phyloP scores from a whole-genome alignment of 2,888 invertebrate species.

The Empis stercorea region DNA sequence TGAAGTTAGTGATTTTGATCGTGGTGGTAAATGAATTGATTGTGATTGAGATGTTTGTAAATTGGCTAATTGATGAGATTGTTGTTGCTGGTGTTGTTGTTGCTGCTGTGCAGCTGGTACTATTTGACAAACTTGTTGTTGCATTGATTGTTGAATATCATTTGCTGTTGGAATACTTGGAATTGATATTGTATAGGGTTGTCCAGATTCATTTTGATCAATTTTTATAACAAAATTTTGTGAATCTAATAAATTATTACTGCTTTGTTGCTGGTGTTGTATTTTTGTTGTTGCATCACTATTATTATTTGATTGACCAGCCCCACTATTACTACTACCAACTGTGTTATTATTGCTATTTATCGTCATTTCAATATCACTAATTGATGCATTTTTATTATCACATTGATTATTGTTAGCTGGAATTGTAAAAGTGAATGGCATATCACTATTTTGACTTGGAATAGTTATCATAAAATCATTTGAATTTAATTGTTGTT shows the following conservation, averaged over 20 bases:
- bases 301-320: not conserved
- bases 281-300: not conserved
- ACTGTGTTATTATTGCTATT: not conserved
- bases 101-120: not conserved
- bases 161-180: conserved; percentile 35
- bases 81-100: conserved; percentile 1
- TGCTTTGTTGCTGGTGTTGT: not conserved
- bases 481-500: conserved; percentile 11
- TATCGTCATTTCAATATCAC: not conserved
- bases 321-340: not conserved
- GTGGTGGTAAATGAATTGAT: conserved; percentile 10
- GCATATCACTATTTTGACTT: conserved; percentile 31
- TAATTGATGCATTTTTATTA: conserved; percentile 3
- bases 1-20: not conserved
- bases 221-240: conserved; percentile 36
- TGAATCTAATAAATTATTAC: conserved; percentile 20
- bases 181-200: conserved; percentile 35
- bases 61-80: conserved; percentile 2
- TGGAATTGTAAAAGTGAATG: conserved; percentile 35
- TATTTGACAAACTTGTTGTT: conserved; percentile 7
- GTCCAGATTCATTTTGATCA: conserved; percentile 29
- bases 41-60: conserved; percentile 5
- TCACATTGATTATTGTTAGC: conserved; percentile 19
- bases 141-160: conserved; percentile 24
- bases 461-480: conserved; percentile 37